These are phyloP conservation scores for Drosophila nr. medialis DNA, from an alignment of 2,888 invertebrate genomes.

Conservation along the genomic window DNA sequence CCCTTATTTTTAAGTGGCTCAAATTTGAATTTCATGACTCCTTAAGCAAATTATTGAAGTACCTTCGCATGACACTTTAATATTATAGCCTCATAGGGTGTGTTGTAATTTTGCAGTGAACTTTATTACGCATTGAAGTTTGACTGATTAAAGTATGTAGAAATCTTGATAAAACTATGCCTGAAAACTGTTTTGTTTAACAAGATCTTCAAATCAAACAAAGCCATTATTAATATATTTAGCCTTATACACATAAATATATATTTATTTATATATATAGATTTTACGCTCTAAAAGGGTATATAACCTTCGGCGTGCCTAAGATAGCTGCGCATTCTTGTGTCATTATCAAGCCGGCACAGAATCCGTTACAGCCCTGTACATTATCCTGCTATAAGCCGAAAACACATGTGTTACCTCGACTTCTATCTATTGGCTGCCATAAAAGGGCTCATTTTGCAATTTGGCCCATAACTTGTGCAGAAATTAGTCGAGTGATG, in stretches of 20 bases:
- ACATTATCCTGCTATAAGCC: slow-evolving; percentile 4
- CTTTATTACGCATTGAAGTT: not conserved
- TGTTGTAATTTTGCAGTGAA: not conserved
- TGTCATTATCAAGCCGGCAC: not conserved
- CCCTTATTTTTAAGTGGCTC: not conserved
- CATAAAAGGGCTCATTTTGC: slow-evolving; percentile 45
- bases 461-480: slow-evolving; percentile 51
- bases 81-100: not conserved
- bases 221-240: too few relatives aligned
- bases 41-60: not conserved
- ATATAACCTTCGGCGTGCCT: not conserved
- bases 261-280: not conserved
- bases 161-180: too few relatives aligned
- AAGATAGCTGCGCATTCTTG: not conserved
- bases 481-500: slow-evolving; percentile 50
- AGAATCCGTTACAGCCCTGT: not conserved
- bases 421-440: slow-evolving; percentile 55
- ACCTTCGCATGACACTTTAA: not conserved
- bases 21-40: not conserved
- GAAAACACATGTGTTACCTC: slow-evolving; percentile 16
- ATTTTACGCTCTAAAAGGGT: not conserved
- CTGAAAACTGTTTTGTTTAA: not conserved
- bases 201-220: too few relatives aligned
- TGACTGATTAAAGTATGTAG: not conserved
- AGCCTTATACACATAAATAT: too few relatives aligned